Evolutionary conservation across 2,113 vertebrate species (phyloP).

Genomic region (Percopsis transmontana): DNA sequence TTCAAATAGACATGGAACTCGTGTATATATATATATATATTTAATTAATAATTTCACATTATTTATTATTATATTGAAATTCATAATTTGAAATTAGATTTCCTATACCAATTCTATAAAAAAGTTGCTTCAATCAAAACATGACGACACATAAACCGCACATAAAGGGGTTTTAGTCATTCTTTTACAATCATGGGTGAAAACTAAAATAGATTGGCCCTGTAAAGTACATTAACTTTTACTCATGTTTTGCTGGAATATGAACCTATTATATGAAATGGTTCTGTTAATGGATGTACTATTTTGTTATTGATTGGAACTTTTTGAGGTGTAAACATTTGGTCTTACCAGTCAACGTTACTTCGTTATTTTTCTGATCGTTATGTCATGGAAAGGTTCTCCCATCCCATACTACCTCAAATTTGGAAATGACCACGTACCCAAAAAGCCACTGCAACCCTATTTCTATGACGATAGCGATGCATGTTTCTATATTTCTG

Average conservation of each 20-base stretch:
- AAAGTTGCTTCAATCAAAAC: no score
- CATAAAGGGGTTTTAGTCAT: no score
- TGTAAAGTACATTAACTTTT: not conserved
- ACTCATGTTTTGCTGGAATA: not conserved
- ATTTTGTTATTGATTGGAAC: constrained; percentile 62
- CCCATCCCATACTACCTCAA: constrained; percentile 75
- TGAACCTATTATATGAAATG: constrained; percentile 37
- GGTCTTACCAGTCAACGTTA: constrained; percentile 52
- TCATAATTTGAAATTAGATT: no score
- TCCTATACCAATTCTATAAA: no score
- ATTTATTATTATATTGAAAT: no score
- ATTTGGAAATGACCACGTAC: constrained; percentile 58
- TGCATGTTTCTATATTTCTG: constrained; percentile 79
- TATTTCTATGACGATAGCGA: constrained; percentile 63
- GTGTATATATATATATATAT: constrained; percentile 50
- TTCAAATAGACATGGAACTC: constrained; percentile 43
- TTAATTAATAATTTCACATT: no score
- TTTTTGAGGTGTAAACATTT: constrained; percentile 56
- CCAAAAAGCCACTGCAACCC: constrained; percentile 62
- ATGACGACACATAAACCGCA: no score
- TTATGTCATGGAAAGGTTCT: constrained; percentile 53
- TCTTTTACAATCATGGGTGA: no score
- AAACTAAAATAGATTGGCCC: no score
- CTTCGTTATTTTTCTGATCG: constrained; percentile 40
- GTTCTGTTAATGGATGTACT: constrained; percentile 59